Base-by-base conservation (phyloP, 2,113 vertebrate genomes). In the Junco hyemalis region DNA sequence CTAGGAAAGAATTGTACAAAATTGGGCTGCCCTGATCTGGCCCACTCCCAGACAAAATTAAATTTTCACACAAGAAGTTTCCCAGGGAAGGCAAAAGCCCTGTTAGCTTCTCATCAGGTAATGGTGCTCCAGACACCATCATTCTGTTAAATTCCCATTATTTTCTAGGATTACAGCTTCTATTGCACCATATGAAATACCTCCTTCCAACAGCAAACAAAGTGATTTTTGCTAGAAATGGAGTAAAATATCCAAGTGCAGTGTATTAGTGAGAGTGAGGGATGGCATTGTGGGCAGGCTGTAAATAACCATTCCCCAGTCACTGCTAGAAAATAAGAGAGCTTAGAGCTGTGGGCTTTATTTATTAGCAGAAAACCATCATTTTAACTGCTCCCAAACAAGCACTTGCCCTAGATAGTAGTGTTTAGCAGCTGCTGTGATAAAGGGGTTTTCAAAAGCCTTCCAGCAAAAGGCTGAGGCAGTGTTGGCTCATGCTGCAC, bases 301-400 rank as follows among this genome's bases (percentile, higher is more conserved):
- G 82, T 90, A 92, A 95, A 90, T 76, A 94, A 90, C 76, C 18
- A 7, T 92, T 94, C 51, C 72, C 53, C 1, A 3, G 56, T 69
- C 50, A 20, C 60, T 36, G 72, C 72, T 93, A 15, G 69, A 90
- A 88, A 92, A 93, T 33, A 44, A 29, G 65, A 86, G 82, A 70
- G 36, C 76, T 92, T 64, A 76, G 69, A 68, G 53, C 17, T 56
- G 7, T 51, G 31, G 26, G 65, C 56, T 68, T 73, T 93, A 88
- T 90, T 93, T 96, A 93, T 84, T 93, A 88, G 64, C 48, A 92
- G 72, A 90, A 96, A 96, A 33, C 47, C 72, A 56, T 92, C 29
- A 45, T 84, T 95, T 95, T 92, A 93, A 92, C 76, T 84, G 90
- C 82, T 90, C 88, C 92, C 92, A 80, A 57, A 59, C 48, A 94